Evolutionary conservation across 2,113 vertebrate genomes (phyloP).

Genomic region (Merops nubicus): DNA sequence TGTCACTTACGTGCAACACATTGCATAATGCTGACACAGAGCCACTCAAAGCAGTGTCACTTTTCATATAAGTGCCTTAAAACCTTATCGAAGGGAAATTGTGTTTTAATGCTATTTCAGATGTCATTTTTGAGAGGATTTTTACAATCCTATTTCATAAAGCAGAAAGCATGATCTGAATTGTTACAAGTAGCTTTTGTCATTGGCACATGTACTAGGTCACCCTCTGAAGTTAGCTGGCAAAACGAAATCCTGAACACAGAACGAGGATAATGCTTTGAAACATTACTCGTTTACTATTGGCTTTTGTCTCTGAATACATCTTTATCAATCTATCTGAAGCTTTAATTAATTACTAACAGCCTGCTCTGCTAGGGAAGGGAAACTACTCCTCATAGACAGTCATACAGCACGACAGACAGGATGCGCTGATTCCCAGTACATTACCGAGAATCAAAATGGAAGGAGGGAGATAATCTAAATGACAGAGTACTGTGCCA

Average conservation of each 20-base stretch:
- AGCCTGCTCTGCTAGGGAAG: not conserved
- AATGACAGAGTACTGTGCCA: not conserved
- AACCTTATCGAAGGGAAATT: conserved; percentile 77
- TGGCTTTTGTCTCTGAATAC: not conserved
- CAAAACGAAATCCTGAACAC: conserved; percentile 37
- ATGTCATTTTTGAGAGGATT: conserved; percentile 79
- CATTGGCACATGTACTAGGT: conserved; percentile 62
- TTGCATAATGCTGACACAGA: conserved; percentile 78
- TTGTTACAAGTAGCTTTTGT: conserved; percentile 73
- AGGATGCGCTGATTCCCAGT: not conserved
- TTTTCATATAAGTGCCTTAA: conserved; percentile 78
- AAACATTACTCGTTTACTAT: not conserved
- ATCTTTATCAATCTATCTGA: not conserved
- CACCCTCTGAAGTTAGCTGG: conserved; percentile 41
- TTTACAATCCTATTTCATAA: conserved; percentile 77
- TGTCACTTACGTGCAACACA: conserved; percentile 71
- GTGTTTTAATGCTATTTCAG: conserved; percentile 79
- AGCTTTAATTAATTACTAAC: not conserved
- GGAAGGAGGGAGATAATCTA: not conserved
- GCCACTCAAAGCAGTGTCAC: conserved; percentile 63
- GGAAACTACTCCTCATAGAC: not conserved
- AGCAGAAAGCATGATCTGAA: conserved; percentile 74
- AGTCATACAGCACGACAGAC: not conserved
- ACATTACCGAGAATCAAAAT: not conserved
- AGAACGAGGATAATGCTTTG: not conserved